phyloP scores from a whole-genome alignment of 2,797 vertebrate genomes.

The Novumbra hubbsi region DNA sequence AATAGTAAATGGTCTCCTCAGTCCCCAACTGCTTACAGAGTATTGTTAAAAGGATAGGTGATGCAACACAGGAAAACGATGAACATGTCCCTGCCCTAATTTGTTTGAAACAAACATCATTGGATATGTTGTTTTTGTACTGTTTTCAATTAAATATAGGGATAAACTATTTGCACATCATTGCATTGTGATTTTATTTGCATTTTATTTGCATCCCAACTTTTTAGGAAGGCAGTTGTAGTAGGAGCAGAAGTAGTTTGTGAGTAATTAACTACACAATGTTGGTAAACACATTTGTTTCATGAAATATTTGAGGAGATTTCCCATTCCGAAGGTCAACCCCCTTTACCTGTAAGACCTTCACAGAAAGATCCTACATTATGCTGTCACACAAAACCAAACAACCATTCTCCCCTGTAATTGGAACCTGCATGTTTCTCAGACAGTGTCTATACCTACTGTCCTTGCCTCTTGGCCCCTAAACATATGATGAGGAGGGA shows the following conservation, averaged over 20 bases:
- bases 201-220: no score
- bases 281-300: not conserved
- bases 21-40: no score
- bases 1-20: no score
- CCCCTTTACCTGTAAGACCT: not conserved
- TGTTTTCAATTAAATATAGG: no score
- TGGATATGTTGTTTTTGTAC: no score
- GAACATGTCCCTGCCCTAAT: no score
- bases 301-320: not conserved
- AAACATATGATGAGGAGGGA: slow-evolving; percentile 24
- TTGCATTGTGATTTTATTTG: no score
- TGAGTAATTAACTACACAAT: not conserved
- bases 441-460: slow-evolving; percentile 31
- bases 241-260: not conserved
- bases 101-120: no score
- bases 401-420: slow-evolving; percentile 12
- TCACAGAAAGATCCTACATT: not conserved
- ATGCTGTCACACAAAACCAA: slow-evolving; percentile 3
- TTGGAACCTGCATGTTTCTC: slow-evolving; percentile 7
- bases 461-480: slow-evolving; percentile 3
- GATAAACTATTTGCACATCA: no score
- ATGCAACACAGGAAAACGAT: no score
- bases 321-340: not conserved
- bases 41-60: no score
- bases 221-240: no score